A percentile compares a stretch with the other conserved stretches of the same genome.
Evolutionary conservation across 2,797 vertebrate species (phyloP).

Genomic region (Arrhamphus sclerolepis): DNA sequence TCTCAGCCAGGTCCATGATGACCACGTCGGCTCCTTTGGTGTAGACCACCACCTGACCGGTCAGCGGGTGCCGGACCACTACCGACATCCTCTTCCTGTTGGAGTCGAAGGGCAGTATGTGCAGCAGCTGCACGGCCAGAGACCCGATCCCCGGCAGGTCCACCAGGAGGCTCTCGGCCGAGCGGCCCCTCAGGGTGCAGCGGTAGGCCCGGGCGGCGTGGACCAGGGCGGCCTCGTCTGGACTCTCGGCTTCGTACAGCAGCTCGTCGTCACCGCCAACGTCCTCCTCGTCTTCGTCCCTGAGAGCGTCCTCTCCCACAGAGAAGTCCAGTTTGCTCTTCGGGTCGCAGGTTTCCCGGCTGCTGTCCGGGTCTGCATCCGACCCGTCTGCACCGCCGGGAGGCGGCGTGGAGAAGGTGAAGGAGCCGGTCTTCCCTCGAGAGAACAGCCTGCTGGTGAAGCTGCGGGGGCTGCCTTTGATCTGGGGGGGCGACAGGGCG

Average conservation of each 20-base stretch:
- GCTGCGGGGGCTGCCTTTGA: conserved; percentile 45
- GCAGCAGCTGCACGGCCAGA: conserved; percentile 86
- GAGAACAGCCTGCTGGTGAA: conserved; percentile 57
- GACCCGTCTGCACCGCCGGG: conserved; percentile 14
- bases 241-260: conserved; percentile 93
- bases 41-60: conserved; percentile 88
- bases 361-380: not conserved
- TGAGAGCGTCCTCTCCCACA: no score
- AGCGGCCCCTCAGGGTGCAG: conserved; percentile 86
- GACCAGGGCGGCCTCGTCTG: conserved; percentile 93
- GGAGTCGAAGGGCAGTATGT: conserved; percentile 92
- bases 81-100: conserved; percentile 94
- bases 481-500: conserved; percentile 53
- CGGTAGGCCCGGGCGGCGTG: conserved; percentile 90
- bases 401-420: conserved; percentile 8
- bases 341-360: conserved; percentile 13
- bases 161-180: conserved; percentile 85
- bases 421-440: conserved; percentile 40
- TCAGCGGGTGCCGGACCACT: conserved; percentile 91
- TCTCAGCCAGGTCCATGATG: conserved; percentile 86
- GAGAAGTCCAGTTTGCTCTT: not conserved
- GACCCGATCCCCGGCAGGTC: conserved; percentile 85
- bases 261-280: conserved; percentile 58
- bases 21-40: conserved; percentile 94
- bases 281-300: conserved; percentile 12